Base-by-base conservation (phyloP, 1,140 invertebrate genomes). In the Drosophila kikkawai region DNA sequence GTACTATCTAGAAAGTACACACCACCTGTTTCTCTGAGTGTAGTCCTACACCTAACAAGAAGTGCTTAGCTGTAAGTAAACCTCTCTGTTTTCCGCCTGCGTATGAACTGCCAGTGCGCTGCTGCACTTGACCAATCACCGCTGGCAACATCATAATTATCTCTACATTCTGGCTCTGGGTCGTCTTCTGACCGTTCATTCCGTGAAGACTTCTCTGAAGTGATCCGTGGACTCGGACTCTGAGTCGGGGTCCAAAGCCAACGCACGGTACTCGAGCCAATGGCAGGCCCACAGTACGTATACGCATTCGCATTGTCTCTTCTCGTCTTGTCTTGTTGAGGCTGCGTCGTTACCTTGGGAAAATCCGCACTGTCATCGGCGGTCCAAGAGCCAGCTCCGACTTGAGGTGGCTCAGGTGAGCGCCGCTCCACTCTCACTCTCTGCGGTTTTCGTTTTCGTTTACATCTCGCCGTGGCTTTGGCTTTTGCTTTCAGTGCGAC, bases 351-450 rank as follows among this genome's bases (percentile, higher is more conserved):
- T 90, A 90, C 85, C 85, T 90, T 90, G 85, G 85, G 85, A 90
- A 90, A 90, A 90, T 90, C 85, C 85, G 85, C 82, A 79, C 78
- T 85, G 85, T 90, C 85, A 85, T 82, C 81, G 75, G 51, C 58
- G 53, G 64, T 67, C 64, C 80, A 67, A 87, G 70, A 75, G 59
- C 58, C 61, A 80, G 13, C 48, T n/a, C 29, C 32, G 32, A 17
- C 9, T 17, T 51, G 44, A 57, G 65, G 48, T 53, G 42, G 45
- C 55, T 15, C 9, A 9, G 39, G 26, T 44, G 50, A 59, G 39
- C 51, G 41, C 45, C 41, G 37, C 69, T 74, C 63, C 56, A 85
- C 81, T 90, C 86, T 82, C 85, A 85, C 85, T 90, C 81, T 88
- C 85, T 83, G 75, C 42, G 76, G 67, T 73, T 78, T 80, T 80